Conservation (phyloP, 2,888 invertebrate species). For the Cheiracanthium punctorium region DNA sequence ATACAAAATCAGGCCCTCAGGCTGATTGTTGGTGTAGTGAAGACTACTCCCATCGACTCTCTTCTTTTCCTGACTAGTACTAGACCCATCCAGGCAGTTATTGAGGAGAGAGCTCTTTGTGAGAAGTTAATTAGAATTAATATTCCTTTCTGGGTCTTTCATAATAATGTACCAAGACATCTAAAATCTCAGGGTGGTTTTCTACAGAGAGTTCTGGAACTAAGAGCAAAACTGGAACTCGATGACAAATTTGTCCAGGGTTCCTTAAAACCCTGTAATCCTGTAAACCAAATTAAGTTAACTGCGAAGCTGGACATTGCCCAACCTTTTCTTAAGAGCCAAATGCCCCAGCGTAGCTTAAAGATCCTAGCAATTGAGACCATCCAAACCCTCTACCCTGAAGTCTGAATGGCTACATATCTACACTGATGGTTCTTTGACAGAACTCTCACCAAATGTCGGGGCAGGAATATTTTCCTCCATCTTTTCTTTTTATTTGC, state of each 20-base stretch:
- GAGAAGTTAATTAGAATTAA: conserved; percentile 20
- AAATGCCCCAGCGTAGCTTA: neutral
- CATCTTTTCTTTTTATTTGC: conserved; percentile 6
- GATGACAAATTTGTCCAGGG: neutral
- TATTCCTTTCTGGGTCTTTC: neutral
- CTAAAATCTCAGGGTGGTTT: neutral
- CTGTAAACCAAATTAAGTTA: conserved; percentile 6
- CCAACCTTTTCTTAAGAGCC: neutral
- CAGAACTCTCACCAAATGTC: neutral
- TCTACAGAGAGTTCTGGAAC: neutral
- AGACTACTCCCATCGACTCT: conserved; percentile 23
- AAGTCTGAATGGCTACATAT: neutral
- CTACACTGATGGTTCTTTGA: conserved; percentile 1
- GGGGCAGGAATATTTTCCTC: neutral
- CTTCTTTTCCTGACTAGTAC: conserved; percentile 13
- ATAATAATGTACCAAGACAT: conserved; percentile 1
- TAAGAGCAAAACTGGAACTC: conserved; percentile 2
- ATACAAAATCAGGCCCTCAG: conserved; percentile 9
- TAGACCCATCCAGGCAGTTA: conserved; percentile 19
- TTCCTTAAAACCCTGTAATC: conserved; percentile 12
- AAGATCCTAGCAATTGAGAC: neutral
- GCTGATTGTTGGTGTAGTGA: conserved; percentile 20
- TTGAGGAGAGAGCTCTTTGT: conserved; percentile 23
- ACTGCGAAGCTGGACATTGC: neutral
- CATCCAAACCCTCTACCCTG: neutral